A percentile compares a stretch with the other conserved stretches of the same genome.
Evolutionary conservation across 2,113 vertebrate genomes (phyloP).

Genomic region (Salminus brasiliensis): DNA sequence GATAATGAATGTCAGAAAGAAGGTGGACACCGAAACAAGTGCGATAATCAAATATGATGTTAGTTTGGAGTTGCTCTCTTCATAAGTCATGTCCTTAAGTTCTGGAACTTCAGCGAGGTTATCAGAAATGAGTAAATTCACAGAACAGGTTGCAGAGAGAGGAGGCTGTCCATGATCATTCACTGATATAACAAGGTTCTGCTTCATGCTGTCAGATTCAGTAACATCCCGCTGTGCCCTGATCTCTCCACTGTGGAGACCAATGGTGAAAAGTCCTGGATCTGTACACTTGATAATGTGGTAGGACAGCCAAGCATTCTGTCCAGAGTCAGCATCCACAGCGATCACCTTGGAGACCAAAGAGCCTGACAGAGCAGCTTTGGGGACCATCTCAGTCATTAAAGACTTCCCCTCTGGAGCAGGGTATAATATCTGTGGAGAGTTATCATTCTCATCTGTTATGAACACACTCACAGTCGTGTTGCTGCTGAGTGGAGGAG

Average conservation of each 20-base stretch:
- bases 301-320: slow-evolving; percentile 56
- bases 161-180: slow-evolving; percentile 69
- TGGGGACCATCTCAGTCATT: slow-evolving; percentile 55
- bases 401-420: no score
- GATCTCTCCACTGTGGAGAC: slow-evolving; percentile 54
- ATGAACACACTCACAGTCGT: slow-evolving; percentile 52
- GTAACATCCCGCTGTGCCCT: slow-evolving; percentile 49
- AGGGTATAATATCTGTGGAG: slow-evolving; percentile 56
- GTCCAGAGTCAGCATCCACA: slow-evolving; percentile 55
- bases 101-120: slow-evolving; percentile 76
- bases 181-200: slow-evolving; percentile 70
- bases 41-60: slow-evolving; percentile 75
- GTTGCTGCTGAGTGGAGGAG: slow-evolving; percentile 66
- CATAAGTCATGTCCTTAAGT: slow-evolving; percentile 67
- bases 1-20: slow-evolving; percentile 76
- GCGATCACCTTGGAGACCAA: slow-evolving; percentile 56
- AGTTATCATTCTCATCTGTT: slow-evolving; percentile 62
- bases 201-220: slow-evolving; percentile 63
- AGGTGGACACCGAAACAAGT: slow-evolving; percentile 65
- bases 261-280: slow-evolving; percentile 53
- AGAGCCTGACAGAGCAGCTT: slow-evolving; percentile 43
- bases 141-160: slow-evolving; percentile 74
- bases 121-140: slow-evolving; percentile 76
- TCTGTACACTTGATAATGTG: slow-evolving; percentile 48
- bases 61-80: slow-evolving; percentile 67